A percentile compares a stretch with the other conserved stretches of the same genome.
phyloP scores from a whole-genome alignment of 2,797 vertebrate genomes.

The Carcharodon carcharias region DNA sequence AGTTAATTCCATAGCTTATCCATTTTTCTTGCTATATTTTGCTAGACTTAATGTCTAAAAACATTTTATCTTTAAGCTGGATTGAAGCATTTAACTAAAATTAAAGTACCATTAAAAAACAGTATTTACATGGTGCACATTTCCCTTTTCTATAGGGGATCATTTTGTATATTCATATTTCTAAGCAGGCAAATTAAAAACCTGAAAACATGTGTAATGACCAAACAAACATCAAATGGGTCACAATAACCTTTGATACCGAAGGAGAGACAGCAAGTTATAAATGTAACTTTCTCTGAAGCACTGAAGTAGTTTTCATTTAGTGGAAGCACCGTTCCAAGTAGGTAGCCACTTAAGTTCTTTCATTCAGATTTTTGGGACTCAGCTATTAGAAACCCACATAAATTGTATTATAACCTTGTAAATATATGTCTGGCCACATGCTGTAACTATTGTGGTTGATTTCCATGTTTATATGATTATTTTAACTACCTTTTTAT shows the following conservation, averaged over 20 bases:
- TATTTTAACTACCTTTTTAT: neutral
- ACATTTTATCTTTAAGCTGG: neutral
- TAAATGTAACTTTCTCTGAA: neutral
- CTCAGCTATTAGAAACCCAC: neutral
- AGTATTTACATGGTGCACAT: neutral
- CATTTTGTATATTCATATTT: neutral
- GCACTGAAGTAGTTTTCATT: slow-evolving; percentile 8
- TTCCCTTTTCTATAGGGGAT: neutral
- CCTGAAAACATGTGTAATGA: neutral
- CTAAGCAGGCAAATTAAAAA: neutral
- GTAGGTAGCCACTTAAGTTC: neutral
- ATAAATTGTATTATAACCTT: neutral
- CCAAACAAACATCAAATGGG: slow-evolving; percentile 14
- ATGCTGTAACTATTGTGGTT: neutral
- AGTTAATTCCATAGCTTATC: neutral
- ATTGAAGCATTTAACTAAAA: neutral
- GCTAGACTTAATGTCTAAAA: neutral
- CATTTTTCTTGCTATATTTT: neutral
- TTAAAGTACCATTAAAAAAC: neutral
- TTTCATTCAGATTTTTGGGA: neutral
- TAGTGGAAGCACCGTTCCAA: neutral
- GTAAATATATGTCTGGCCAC: neutral
- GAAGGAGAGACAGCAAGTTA: neutral
- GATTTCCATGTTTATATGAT: neutral
- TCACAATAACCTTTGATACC: slow-evolving; percentile 2